Conservation (phyloP, 1,140 invertebrate species). For the Eupristina koningsbergeri region DNA sequence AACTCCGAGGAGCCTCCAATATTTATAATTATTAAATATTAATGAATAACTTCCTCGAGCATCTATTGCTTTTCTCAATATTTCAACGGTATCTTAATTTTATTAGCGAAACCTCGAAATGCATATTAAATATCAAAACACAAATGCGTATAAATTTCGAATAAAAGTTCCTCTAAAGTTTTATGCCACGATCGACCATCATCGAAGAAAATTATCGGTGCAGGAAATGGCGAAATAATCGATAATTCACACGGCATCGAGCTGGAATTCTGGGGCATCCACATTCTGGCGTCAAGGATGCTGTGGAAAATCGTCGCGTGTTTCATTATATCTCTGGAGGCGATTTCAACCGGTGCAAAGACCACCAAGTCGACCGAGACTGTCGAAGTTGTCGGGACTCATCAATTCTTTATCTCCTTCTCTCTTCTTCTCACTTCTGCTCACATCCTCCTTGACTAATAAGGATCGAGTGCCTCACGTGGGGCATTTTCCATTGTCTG, state of each 20-base stretch:
- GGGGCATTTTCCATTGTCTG: slow-evolving; percentile 47
- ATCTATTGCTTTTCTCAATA: no score
- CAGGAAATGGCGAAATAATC: neutral
- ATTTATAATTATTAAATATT: no score
- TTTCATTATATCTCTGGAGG: slow-evolving; percentile 18
- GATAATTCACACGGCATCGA: neutral
- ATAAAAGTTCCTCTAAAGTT: no score
- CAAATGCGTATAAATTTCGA: no score
- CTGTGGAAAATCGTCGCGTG: slow-evolving; percentile 21
- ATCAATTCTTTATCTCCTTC: neutral
- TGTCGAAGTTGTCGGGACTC: neutral
- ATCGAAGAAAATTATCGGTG: no score
- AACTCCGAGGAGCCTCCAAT: no score
- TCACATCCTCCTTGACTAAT: slow-evolving; percentile 13
- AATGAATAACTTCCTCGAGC: no score
- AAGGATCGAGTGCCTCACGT: neutral
- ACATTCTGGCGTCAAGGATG: neutral
- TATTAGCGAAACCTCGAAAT: no score
- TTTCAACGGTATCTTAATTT: no score
- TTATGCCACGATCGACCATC: no score
- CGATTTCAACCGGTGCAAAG: neutral
- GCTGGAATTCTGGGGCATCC: neutral
- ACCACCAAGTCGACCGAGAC: neutral
- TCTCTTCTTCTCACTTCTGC: neutral
- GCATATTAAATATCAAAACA: no score